Conservation (phyloP, 2,888 invertebrate genomes). For the Stenodera caucasica region DNA sequence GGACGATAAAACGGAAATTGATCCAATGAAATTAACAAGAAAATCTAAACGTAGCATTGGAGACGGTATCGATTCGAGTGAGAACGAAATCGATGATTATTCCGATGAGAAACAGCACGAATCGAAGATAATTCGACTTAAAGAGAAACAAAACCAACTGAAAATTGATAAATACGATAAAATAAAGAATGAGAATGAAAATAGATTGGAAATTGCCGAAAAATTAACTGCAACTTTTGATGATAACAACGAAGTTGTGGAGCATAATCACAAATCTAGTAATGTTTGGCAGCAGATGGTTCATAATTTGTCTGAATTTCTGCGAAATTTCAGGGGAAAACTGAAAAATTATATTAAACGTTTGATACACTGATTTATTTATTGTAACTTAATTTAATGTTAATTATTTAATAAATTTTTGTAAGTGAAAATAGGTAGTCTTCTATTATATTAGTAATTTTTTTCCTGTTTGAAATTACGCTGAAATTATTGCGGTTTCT, state of each 20-base stretch:
- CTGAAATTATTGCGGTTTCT: too few relatives aligned
- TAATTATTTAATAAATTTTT: neutral
- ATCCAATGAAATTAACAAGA: conserved; percentile 9
- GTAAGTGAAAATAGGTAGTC: too few relatives aligned
- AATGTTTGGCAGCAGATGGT: neutral
- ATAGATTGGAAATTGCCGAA: conserved; percentile 9
- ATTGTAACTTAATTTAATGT: neutral
- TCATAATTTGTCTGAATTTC: neutral
- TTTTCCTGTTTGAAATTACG: too few relatives aligned
- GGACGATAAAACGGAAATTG: conserved; percentile 12
- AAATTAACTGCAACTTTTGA: neutral
- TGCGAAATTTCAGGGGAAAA: neutral
- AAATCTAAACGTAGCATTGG: conserved; percentile 29
- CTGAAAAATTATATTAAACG: neutral
- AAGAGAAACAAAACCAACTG: conserved; percentile 23
- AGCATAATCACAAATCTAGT: neutral
- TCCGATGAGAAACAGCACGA: neutral
- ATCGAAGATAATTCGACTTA: conserved; percentile 17
- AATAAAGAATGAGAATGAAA: conserved; percentile 5
- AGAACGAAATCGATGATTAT: conserved; percentile 36
- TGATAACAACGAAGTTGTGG: neutral
- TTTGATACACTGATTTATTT: neutral
- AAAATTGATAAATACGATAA: conserved; percentile 27
- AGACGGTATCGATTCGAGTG: conserved; percentile 23
- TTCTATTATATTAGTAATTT: too few relatives aligned